A percentile compares a stretch with the other conserved stretches of the same genome.
Conservation (phyloP, 1,140 invertebrate genomes). For the Hyposmocoma kahamanoa region DNA sequence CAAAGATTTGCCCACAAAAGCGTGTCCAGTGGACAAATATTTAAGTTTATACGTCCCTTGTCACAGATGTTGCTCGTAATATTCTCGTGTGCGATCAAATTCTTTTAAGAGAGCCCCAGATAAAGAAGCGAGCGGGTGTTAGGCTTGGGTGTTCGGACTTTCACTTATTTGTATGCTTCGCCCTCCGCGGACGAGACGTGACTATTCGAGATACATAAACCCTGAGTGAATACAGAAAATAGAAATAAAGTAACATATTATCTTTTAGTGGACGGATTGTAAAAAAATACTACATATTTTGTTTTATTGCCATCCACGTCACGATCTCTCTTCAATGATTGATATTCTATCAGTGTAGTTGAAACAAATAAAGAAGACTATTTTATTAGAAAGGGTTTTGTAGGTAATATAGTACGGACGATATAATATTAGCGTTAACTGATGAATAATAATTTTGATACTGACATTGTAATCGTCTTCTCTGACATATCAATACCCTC, state of each 20-base stretch:
- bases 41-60: constrained; percentile 68
- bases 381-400: constrained; percentile 4
- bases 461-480: too few relatives aligned
- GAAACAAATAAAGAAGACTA: neutral
- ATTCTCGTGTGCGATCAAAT: constrained; percentile 71
- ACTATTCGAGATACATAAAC: constrained; percentile 73
- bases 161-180: constrained; percentile 71
- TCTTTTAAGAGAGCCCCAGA: constrained; percentile 70
- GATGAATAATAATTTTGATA: too few relatives aligned
- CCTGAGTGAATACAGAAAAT: constrained; percentile 72
- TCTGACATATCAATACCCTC: too few relatives aligned
- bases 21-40: constrained; percentile 43
- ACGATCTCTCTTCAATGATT: constrained; percentile 3
- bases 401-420: too few relatives aligned
- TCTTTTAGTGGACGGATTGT: constrained; percentile 60
- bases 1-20: too few relatives aligned
- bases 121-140: constrained; percentile 66
- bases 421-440: too few relatives aligned
- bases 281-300: constrained; percentile 7
- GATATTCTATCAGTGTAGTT: neutral
- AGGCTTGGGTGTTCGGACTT: constrained; percentile 65
- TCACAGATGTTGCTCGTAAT: constrained; percentile 69
- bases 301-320: constrained; percentile 23
- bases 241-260: constrained; percentile 72
- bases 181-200: constrained; percentile 62